These are phyloP conservation scores for Steinernema feltiae DNA, from an alignment of 1,140 invertebrate species.

Conservation along the genomic window DNA sequence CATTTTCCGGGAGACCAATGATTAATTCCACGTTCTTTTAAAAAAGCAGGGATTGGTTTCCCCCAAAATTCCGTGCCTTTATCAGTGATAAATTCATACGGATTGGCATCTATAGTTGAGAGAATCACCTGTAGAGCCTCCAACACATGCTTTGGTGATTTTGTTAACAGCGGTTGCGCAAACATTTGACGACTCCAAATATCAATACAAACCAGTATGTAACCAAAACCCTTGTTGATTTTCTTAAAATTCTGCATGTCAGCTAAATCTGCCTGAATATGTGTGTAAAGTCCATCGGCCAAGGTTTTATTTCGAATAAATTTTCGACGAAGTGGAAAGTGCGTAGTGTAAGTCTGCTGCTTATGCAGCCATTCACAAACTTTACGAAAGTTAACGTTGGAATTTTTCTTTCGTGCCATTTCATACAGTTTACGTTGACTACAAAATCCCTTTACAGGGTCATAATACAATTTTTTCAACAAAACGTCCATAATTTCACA, in stretches of 20 bases:
- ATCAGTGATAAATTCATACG: neutral
- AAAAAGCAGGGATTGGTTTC: neutral
- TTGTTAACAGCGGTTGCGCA: neutral
- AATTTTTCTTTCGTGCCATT: neutral
- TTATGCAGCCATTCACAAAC: neutral
- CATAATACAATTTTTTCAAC: neutral
- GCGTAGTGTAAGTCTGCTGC: neutral
- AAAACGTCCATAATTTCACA: neutral
- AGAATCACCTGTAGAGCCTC: neutral
- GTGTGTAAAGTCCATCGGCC: neutral
- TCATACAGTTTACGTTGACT: neutral
- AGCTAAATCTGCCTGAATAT: neutral
- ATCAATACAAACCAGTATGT: neutral
- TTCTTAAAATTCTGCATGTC: neutral
- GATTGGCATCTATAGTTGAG: neutral
- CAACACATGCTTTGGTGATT: neutral
- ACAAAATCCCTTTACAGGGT: neutral
- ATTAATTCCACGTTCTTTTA: neutral
- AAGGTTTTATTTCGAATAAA: neutral
- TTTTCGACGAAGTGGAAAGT: neutral
- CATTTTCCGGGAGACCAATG: conserved; percentile 2
- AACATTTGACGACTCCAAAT: conserved; percentile 5
- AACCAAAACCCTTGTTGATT: neutral
- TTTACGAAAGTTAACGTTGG: neutral
- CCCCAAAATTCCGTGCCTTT: neutral